Evolutionary conservation across 2,888 invertebrate genomes (phyloP), one percentile per base, ranked within the genome.

Genomic region (Mayetiola destructor): DNA sequence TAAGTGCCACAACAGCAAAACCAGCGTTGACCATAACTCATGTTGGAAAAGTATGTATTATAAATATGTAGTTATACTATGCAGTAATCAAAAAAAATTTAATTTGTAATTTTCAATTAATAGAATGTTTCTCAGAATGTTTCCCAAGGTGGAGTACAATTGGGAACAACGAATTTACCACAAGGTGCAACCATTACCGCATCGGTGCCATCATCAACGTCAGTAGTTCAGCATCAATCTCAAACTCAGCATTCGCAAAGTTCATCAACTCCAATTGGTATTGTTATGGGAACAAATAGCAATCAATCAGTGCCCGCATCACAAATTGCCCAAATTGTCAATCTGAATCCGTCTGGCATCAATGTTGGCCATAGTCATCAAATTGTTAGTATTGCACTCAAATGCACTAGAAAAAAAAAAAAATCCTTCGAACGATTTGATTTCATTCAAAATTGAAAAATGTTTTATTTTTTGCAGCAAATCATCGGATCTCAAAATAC

Each of bases 11-110:
- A n/a, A 70, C 71, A 64, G 65, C 70, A 6, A 72, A 72, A 62
- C 70, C 72, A 1, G 71, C 72, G 16, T 60, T 72, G 35, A 72
- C 72, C 1, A 72, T 72, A 2, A 72, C 72, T 1, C 71, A 57
- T 53, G 57, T 59, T 48, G 56, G 56, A 10, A 58, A 56, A 18
- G 27, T 58, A 48, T 23, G 29, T 23, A 48, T 14, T 14, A 12
- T 12, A 10, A 6, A n/a, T 3, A 9, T 48, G 6, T 3, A 30
- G 3, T 20, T 3, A 18, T 40, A 5, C 12, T n/a, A n/a, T n/a
- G n/a, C 12, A 36, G 5, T 12, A 12, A 8, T 12, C 36, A 32
- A 9, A n/a, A 36, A 36, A 36, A 36, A n/a, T 36, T 36, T n/a
- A 18, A 39, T 39, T 8, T 39, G 16, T 39, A n/a, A n/a, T n/a